A percentile compares a stretch with the other conserved stretches of the same genome.
Conservation (phyloP, 2,113 vertebrate genomes). For the Onychostoma macrolepis region DNA sequence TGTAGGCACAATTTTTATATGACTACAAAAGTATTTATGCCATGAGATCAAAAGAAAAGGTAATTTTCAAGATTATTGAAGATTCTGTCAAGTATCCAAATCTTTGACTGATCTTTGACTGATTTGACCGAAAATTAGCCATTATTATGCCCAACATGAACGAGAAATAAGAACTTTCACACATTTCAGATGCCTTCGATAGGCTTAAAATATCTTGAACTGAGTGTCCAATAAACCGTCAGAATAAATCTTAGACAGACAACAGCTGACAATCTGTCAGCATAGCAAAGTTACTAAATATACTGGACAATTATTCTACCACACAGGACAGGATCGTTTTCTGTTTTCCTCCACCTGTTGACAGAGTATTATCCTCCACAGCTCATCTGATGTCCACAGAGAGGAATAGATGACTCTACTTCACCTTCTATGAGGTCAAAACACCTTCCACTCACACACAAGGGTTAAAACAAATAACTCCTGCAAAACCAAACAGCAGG, state of each 20-base stretch:
- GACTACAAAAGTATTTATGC: neutral
- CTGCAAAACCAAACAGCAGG: neutral
- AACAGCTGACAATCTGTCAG: slow-evolving; percentile 42
- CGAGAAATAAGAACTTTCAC: neutral
- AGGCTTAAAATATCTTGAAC: slow-evolving; percentile 30
- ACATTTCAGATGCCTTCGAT: neutral
- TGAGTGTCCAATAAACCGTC: slow-evolving; percentile 39
- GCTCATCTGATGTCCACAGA: slow-evolving; percentile 13
- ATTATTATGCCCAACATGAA: neutral
- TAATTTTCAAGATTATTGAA: neutral
- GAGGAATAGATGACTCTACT: neutral
- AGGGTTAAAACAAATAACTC: neutral
- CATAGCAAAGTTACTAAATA: slow-evolving; percentile 46
- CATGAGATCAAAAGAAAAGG: neutral
- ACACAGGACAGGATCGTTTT: slow-evolving; percentile 32
- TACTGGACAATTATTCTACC: slow-evolving; percentile 43
- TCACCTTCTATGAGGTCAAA: slow-evolving; percentile 30
- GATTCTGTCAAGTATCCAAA: neutral
- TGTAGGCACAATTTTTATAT: neutral
- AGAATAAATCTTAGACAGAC: slow-evolving; percentile 24
- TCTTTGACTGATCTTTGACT: too few relatives aligned
- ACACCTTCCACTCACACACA: neutral
- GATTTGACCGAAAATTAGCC: neutral
- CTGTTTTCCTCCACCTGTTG: slow-evolving; percentile 27
- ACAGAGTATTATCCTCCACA: slow-evolving; percentile 11